Evolutionary conservation across 1,140 invertebrate genomes (phyloP).

Genomic region (Zophobas morio): DNA sequence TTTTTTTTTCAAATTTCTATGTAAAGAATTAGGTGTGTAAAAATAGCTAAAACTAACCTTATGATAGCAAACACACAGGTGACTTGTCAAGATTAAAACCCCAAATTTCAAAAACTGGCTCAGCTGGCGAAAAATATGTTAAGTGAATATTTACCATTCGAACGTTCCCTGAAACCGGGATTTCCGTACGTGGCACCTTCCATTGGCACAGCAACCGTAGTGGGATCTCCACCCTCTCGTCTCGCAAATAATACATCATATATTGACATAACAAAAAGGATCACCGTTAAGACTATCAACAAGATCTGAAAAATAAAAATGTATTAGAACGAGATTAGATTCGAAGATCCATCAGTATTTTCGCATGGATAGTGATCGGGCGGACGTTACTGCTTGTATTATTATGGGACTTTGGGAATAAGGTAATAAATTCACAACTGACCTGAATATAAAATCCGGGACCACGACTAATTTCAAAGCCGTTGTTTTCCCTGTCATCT

Average conservation of each 20-base stretch:
- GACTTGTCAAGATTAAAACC: too few species aligned
- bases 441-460: conserved; percentile 91
- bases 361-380: not conserved
- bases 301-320: conserved; percentile 76
- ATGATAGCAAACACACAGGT: too few species aligned
- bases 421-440: conserved; percentile 58
- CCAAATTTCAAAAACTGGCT: too few species aligned
- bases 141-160: conserved; percentile 69
- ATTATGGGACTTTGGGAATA: conserved; percentile 24
- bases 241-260: conserved; percentile 83
- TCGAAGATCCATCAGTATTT: not conserved
- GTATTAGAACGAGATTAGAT: conserved; percentile 8
- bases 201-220: conserved; percentile 69
- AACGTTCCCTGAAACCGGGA: conserved; percentile 84
- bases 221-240: conserved; percentile 83
- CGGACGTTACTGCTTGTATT: not conserved
- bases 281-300: conserved; percentile 81
- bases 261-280: conserved; percentile 81
- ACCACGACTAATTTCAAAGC: conserved; percentile 81
- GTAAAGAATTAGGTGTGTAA: too few species aligned
- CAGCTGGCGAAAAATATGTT: too few species aligned
- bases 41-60: too few species aligned
- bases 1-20: too few species aligned
- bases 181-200: conserved; percentile 84
- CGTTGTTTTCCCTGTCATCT: conserved; percentile 79